Conservation (phyloP, 2,888 invertebrate genomes). For the Rhagonycha fulva region DNA sequence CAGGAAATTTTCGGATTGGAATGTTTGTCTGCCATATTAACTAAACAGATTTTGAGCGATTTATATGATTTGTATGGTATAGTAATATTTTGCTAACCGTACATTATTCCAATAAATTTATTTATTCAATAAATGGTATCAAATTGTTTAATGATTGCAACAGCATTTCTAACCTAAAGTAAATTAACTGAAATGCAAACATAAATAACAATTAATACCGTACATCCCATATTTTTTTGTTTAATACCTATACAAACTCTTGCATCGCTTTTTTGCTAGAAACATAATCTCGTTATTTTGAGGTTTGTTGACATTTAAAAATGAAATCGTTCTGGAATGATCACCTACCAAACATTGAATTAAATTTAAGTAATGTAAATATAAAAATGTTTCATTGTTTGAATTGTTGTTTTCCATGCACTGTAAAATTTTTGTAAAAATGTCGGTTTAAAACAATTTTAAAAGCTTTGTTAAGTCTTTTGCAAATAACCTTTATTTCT, state of each 20-base stretch:
- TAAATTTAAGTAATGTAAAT: neutral
- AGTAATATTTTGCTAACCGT: slow-evolving; percentile 24
- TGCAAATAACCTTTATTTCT: neutral
- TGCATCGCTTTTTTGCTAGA: neutral
- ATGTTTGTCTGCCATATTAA: neutral
- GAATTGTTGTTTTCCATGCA: neutral
- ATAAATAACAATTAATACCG: neutral
- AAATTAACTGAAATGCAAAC: neutral
- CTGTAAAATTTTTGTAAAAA: neutral
- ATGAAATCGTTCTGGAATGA: neutral
- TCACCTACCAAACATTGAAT: neutral
- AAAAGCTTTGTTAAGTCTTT: neutral
- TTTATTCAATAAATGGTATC: neutral
- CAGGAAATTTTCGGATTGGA: neutral
- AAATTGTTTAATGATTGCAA: neutral
- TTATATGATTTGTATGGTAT: slow-evolving; percentile 5
- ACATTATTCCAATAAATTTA: slow-evolving; percentile 1
- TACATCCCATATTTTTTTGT: neutral
- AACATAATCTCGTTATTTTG: neutral
- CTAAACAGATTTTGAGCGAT: neutral
- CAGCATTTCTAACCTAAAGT: neutral
- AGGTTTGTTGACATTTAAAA: neutral
- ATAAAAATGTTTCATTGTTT: neutral
- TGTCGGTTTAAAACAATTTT: neutral
- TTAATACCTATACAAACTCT: neutral